phyloP scores from a whole-genome alignment of 2,888 invertebrate genomes.

The Girardia tigrina region DNA sequence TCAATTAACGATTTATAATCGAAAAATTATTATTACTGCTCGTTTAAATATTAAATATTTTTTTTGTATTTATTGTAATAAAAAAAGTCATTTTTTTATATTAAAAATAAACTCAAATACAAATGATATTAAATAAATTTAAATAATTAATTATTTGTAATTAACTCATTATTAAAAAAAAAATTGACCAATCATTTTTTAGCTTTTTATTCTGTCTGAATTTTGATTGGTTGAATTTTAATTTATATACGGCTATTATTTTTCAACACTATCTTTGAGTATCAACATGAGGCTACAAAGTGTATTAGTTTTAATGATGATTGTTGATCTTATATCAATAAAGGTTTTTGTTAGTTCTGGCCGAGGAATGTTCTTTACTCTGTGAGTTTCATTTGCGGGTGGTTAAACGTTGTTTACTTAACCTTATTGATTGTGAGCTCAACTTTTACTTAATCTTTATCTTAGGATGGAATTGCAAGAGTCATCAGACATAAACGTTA shows the following conservation, averaged over 20 bases:
- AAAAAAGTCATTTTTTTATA: too few relatives aligned
- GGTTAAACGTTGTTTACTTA: not conserved
- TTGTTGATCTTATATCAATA: not conserved
- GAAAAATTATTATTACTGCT: not conserved
- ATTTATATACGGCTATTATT: not conserved
- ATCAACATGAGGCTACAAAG: not conserved
- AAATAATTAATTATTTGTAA: not conserved
- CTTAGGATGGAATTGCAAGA: not conserved
- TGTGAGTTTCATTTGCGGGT: not conserved
- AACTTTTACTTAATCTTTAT: not conserved
- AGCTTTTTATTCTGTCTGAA: not conserved
- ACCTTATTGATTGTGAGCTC: not conserved
- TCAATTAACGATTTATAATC: not conserved
- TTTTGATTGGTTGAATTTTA: not conserved
- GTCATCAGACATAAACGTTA: not conserved
- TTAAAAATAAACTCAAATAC: too few relatives aligned
- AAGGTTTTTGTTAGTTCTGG: not conserved
- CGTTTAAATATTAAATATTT: not conserved
- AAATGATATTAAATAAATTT: not conserved
- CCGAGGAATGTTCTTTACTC: conserved; percentile 17
- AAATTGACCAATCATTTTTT: not conserved
- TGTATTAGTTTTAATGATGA: not conserved
- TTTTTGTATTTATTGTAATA: not conserved
- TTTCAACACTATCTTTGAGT: not conserved
- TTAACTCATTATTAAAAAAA: not conserved